Base-by-base conservation (phyloP, 2,888 invertebrate genomes). In the Temnothorax rugatulus region DNA sequence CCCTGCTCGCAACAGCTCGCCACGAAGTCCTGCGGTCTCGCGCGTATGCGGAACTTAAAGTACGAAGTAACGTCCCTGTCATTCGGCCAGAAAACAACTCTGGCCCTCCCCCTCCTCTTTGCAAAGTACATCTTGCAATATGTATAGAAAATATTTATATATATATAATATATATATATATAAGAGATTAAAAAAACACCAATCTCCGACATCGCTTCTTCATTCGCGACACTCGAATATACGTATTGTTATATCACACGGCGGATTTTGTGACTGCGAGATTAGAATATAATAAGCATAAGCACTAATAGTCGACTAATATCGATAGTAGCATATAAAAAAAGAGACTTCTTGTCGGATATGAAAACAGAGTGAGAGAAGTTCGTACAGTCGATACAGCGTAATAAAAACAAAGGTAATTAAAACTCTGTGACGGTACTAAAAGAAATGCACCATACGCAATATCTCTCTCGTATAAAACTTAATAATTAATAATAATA, bases 191-290 rank as follows among this genome's bases (percentile, higher is more conserved):
- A 81, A 86, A 87, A 81, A 86, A 86, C 85, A 87, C 77, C 85
- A 88, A 87, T 89, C 83, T 89, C 83, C 76, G 88, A 82, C 71
- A 83, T 87, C 82, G 85, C 77, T 81, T 57, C 52, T 76, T 75
- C 73, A 34, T 44, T 64, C 73, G 84, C 85, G 85, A 57, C 77
- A 86, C 73, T 75, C 83, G 74, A 83, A 68, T 84, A 82, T 82
- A 84, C 83, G 57, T 82, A 76, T 82, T 87, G 81, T 76, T 86
- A 91, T 91, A 91, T 91, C 92, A 91, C 92, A 92, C 92, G 92
- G 92, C 89, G 92, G 89, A 94, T 93, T 93, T 94, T 92, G 90
- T 93, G 93, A 93, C 93, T 93, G 93, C 93, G 93, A 93, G 92
- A 91, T 91, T 88, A 86, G 73, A 90, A 74, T 86, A 88, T 84